Evolutionary conservation across 2,888 invertebrate genomes (phyloP).

Genomic region (Drosophila putrida): DNA sequence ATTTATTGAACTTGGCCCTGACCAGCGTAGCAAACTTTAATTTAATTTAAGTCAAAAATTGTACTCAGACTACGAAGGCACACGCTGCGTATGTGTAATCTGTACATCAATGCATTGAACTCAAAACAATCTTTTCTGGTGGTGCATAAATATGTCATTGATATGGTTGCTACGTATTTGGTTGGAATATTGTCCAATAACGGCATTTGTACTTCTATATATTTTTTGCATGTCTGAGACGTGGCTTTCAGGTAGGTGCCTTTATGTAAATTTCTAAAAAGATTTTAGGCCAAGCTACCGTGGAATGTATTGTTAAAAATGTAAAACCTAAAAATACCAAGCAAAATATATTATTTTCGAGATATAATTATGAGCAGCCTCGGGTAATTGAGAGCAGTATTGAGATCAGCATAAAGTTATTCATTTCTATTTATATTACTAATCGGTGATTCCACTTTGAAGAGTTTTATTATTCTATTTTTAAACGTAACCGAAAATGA

Average conservation of each 20-base stretch:
- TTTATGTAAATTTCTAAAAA: conserved; percentile 56
- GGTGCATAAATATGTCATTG: conserved; percentile 62
- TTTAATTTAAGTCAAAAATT: conserved; percentile 14
- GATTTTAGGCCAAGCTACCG: neutral
- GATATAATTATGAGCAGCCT: no score
- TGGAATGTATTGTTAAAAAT: neutral
- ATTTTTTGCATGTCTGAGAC: conserved; percentile 64
- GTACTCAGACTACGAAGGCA: neutral
- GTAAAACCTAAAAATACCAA: neutral
- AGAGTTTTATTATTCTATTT: no score
- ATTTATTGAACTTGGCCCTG: conserved; percentile 66
- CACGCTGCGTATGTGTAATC: neutral
- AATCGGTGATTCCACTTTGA: no score
- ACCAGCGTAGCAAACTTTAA: conserved; percentile 17
- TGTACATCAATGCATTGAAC: conserved; percentile 66
- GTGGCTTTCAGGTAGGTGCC: conserved; percentile 35
- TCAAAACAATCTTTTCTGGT: conserved; percentile 16
- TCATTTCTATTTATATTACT: no score
- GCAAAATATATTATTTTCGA: no score
- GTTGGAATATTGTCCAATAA: neutral
- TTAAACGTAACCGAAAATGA: no score
- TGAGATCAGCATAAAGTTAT: no score
- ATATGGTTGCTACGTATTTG: conserved; percentile 28
- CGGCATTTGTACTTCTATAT: neutral
- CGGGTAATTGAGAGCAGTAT: no score